Evolutionary conservation across 2,888 invertebrate species (phyloP).

Genomic region (Nysson spinosus): DNA sequence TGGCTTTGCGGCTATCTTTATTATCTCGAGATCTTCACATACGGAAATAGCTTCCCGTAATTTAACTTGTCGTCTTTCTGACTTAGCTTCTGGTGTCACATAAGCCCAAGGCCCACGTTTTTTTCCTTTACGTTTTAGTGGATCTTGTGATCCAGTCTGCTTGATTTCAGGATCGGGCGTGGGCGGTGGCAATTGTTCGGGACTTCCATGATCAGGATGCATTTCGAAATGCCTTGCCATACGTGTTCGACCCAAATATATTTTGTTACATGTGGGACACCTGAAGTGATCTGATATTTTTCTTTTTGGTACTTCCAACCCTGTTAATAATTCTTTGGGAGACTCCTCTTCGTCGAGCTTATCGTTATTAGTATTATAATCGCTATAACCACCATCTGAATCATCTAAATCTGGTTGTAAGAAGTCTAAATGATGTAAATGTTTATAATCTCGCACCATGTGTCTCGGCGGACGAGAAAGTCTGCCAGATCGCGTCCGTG

Average conservation of each 20-base stretch:
- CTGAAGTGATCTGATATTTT: slow-evolving; percentile 79
- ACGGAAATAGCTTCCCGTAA: slow-evolving; percentile 72
- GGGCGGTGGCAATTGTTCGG: slow-evolving; percentile 72
- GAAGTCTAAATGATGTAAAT: slow-evolving; percentile 80
- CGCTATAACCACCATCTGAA: slow-evolving; percentile 81
- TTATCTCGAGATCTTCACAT: slow-evolving; percentile 70
- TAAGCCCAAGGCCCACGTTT: slow-evolving; percentile 75
- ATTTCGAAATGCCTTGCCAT: slow-evolving; percentile 82
- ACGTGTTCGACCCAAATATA: slow-evolving; percentile 81
- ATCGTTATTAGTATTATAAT: slow-evolving; percentile 76
- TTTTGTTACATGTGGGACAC: slow-evolving; percentile 83
- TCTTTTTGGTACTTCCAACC: slow-evolving; percentile 75
- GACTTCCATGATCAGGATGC: slow-evolving; percentile 81
- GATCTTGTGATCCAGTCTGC: slow-evolving; percentile 56
- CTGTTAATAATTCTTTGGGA: slow-evolving; percentile 69
- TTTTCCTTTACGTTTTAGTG: slow-evolving; percentile 72
- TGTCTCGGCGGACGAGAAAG: slow-evolving; percentile 81
- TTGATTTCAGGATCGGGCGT: slow-evolving; percentile 70
- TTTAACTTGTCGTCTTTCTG: slow-evolving; percentile 70
- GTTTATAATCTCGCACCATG: slow-evolving; percentile 82
- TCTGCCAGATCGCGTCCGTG: slow-evolving; percentile 80
- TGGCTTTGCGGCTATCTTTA: slow-evolving; percentile 73
- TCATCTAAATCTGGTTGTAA: slow-evolving; percentile 80
- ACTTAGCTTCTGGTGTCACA: slow-evolving; percentile 73
- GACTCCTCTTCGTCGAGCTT: slow-evolving; percentile 67